phyloP scores from a whole-genome alignment of 1,140 invertebrate species.

The Achatina immaculata region DNA sequence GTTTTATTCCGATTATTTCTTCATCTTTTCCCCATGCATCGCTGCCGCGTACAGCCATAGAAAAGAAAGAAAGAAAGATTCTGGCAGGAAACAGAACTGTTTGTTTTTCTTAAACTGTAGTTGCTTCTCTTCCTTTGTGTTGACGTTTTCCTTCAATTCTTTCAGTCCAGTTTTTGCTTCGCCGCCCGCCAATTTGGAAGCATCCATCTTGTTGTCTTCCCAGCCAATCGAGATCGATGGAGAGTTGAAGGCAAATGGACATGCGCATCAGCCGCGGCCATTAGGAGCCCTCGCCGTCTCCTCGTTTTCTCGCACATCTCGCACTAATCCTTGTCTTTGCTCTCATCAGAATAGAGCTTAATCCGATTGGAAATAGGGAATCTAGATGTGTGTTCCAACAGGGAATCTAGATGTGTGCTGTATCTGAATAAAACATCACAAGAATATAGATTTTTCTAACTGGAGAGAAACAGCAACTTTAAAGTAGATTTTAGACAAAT shows the following conservation, averaged over 20 bases:
- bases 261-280: background rate
- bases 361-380: background rate
- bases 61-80: background rate
- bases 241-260: background rate
- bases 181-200: background rate
- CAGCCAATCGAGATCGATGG: background rate
- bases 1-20: no score
- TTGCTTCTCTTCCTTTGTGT: background rate
- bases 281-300: background rate
- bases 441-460: no score
- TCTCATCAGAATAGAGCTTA: background rate
- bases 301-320: background rate
- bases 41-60: no score
- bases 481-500: no score
- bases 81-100: background rate
- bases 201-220: background rate
- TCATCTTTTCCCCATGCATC: no score
- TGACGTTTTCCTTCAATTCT: background rate
- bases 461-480: no score
- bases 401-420: background rate
- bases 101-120: background rate
- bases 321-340: background rate
- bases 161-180: background rate
- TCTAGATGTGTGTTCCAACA: background rate
- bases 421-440: background rate